Evolutionary conservation across 1,140 invertebrate species (phyloP).

Genomic region (Dendrolimus kikuchii): DNA sequence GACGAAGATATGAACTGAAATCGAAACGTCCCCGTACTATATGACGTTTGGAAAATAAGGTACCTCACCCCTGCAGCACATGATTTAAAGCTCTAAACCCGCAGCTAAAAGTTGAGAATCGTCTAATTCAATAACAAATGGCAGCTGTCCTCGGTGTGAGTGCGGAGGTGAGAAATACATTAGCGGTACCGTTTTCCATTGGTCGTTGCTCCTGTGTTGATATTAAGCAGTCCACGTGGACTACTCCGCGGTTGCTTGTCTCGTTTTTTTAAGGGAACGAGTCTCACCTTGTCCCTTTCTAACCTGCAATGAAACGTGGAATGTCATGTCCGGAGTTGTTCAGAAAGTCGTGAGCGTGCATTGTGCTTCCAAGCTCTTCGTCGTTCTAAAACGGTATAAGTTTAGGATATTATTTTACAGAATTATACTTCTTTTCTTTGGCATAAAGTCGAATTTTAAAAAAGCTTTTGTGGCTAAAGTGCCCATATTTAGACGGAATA

Average conservation of each 20-base stretch:
- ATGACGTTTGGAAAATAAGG: constrained; percentile 52
- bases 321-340: constrained; percentile 72
- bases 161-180: constrained; percentile 71
- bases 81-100: constrained; percentile 46
- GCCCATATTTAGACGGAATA: constrained; percentile 30
- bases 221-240: constrained; percentile 71
- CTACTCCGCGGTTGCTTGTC: constrained; percentile 56
- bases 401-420: constrained; percentile 7
- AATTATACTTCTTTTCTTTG: background rate
- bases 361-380: constrained; percentile 60
- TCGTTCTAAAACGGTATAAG: constrained; percentile 41
- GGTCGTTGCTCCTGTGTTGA: constrained; percentile 69
- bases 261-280: constrained; percentile 61
- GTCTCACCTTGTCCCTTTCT: constrained; percentile 66
- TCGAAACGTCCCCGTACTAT: constrained; percentile 34
- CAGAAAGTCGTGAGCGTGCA: constrained; percentile 72
- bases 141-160: constrained; percentile 59
- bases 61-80: constrained; percentile 21
- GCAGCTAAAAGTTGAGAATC: constrained; percentile 46
- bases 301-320: constrained; percentile 71
- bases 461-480: constrained; percentile 20
- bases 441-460: constrained; percentile 32
- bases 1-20: constrained; percentile 33
- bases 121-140: constrained; percentile 45
- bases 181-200: constrained; percentile 71